phyloP scores from a whole-genome alignment of 2,113 vertebrate genomes.

The Tetrax tetrax region DNA sequence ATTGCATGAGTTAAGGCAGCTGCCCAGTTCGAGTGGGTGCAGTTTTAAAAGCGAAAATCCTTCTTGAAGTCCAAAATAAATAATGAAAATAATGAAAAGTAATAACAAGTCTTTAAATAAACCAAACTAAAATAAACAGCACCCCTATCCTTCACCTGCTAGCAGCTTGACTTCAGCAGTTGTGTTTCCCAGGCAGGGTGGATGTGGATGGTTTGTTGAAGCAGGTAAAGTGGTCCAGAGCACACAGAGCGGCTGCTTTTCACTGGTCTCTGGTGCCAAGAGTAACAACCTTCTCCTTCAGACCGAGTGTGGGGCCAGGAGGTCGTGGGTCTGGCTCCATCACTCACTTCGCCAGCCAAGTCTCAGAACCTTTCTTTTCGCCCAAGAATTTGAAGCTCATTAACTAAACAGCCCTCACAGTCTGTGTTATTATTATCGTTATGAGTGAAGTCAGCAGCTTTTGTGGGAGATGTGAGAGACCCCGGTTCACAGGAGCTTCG shows the following conservation, averaged over 20 bases:
- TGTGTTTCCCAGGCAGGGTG: neutral
- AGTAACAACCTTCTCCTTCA: neutral
- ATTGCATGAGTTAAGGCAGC: slow-evolving; percentile 10
- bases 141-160: neutral
- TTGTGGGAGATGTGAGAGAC: slow-evolving; percentile 39
- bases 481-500: neutral
- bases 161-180: neutral
- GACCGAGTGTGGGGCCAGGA: neutral
- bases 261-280: neutral
- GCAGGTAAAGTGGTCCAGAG: neutral
- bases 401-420: neutral
- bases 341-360: neutral
- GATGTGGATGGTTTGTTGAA: neutral
- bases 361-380: neutral
- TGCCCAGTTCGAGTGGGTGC: neutral
- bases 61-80: slow-evolving; percentile 38
- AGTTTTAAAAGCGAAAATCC: slow-evolving; percentile 39
- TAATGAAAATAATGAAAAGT: neutral
- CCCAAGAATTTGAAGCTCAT: neutral
- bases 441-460: neutral
- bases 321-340: neutral
- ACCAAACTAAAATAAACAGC: neutral
- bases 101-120: neutral
- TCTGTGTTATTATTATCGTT: neutral
- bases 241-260: neutral